Conservation (phyloP, 1,140 invertebrate genomes). For the Lerema accius region DNA sequence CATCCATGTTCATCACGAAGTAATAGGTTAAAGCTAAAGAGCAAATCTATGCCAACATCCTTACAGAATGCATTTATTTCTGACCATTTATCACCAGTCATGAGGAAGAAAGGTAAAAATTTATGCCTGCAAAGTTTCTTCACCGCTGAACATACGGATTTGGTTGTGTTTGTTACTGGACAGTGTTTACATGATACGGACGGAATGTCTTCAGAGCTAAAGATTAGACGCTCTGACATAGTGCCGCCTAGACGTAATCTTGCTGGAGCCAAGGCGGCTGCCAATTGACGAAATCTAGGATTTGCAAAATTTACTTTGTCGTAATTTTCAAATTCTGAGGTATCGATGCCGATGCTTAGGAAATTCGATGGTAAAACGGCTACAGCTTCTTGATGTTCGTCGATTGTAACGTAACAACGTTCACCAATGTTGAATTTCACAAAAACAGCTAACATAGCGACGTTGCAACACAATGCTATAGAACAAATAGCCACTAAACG, state of each 20-base stretch:
- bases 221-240: conserved; percentile 86
- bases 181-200: conserved; percentile 56
- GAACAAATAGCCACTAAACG: conserved; percentile 64
- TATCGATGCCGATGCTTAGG: conserved; percentile 76
- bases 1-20: conserved; percentile 84
- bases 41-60: conserved; percentile 81
- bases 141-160: conserved; percentile 50
- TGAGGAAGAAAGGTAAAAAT: conserved; percentile 76
- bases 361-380: conserved; percentile 63
- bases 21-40: conserved; percentile 88
- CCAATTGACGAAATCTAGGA: conserved; percentile 81
- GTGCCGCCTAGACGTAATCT: conserved; percentile 87
- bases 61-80: conserved; percentile 85
- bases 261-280: conserved; percentile 83
- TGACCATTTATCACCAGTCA: conserved; percentile 82
- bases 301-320: conserved; percentile 67
- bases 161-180: conserved; percentile 41
- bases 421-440: conserved; percentile 64
- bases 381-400: conserved; percentile 53
- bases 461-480: conserved; percentile 61
- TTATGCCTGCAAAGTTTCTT: conserved; percentile 68
- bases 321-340: conserved; percentile 66
- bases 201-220: conserved; percentile 68
- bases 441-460: conserved; percentile 59
- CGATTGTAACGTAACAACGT: conserved; percentile 63